Evolutionary conservation across 2,797 vertebrate genomes (phyloP), one percentile per base, ranked within the genome.

Genomic region (Xiphorhynchus erythropygius): DNA sequence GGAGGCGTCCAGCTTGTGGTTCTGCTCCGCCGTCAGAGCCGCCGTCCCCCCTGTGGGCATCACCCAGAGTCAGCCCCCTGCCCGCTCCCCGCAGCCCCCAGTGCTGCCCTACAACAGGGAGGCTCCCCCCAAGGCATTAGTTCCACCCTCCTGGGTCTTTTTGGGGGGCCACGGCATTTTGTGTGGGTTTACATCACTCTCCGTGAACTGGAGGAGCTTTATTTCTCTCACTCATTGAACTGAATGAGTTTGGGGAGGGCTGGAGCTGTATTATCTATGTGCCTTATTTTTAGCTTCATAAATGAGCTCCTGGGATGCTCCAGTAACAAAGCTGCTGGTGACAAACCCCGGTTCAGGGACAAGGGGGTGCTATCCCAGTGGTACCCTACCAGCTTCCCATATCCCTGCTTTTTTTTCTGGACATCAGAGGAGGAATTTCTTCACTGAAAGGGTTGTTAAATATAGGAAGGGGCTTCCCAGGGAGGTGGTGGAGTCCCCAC

Each of bases 1-100:
- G 7, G 99, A 99, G 2, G 99, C 95, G 74, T 99, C 99, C 7
- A 98, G 97, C 41, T 98, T 98, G 97, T 99, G 99, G 91, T 98
- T 99, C 73, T 99, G 98, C 92, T 99, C 99, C 0, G 98, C 98
- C 27, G 97, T 98, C 79, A 98, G 98, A 24, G 90, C 59, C 3
- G 98, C 79, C 6, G 97, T 84, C 22, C 96, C 98, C 78, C 98
- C 99, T 99, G 85, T 3, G 55, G 87, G 63, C 76, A 37, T 37
- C 37, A 90, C 47, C 16, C 3, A 49, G 13, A 3, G 16, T 84
- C 78, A 87, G 84, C 30, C 83, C 57, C 57, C 39, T 35, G 68
- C 37, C 71, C 0, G 0, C 33, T 41, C 55, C 60, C 46, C 25
- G 1, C 1, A 0, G 14, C 19, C 27, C 32, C 64, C 23, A 12